These are phyloP conservation scores for Carduelis carduelis DNA, from an alignment of 2,797 vertebrate species.

Conservation along the genomic window DNA sequence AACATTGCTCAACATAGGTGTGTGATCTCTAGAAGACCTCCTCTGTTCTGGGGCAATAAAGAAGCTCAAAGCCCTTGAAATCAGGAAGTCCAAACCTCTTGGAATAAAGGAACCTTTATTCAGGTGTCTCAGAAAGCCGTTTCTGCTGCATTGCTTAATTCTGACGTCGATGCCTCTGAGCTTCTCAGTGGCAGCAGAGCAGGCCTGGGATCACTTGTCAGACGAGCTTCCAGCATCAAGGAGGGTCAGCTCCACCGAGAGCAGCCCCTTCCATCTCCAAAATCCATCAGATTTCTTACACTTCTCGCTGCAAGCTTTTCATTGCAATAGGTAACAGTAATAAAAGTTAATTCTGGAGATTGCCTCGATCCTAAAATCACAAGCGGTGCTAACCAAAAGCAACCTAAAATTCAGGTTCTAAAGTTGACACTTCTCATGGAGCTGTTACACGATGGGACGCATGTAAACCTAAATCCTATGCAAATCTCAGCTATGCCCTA, in stretches of 20 bases:
- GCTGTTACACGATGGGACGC: accelerated
- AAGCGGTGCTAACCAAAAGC: background rate
- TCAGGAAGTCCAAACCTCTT: background rate
- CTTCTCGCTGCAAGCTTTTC: background rate
- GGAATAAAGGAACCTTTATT: background rate
- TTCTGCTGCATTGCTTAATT: background rate
- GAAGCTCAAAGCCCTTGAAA: background rate
- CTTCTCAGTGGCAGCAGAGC: accelerated
- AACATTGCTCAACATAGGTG: accelerated
- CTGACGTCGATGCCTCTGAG: accelerated
- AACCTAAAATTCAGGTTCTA: background rate
- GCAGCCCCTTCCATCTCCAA: background rate
- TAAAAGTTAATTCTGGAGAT: background rate
- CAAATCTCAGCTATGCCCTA: background rate
- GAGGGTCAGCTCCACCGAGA: background rate
- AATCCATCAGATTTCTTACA: accelerated
- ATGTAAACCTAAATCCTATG: accelerated
- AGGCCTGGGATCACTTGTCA: background rate
- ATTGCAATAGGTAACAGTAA: background rate
- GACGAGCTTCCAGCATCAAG: accelerated
- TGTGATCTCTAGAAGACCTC: background rate
- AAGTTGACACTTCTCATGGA: accelerated
- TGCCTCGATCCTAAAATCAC: background rate
- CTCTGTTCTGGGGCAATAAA: background rate
- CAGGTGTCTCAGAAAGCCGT: background rate